phyloP scores from a whole-genome alignment of 2,113 vertebrate species.

The Hucho hucho region DNA sequence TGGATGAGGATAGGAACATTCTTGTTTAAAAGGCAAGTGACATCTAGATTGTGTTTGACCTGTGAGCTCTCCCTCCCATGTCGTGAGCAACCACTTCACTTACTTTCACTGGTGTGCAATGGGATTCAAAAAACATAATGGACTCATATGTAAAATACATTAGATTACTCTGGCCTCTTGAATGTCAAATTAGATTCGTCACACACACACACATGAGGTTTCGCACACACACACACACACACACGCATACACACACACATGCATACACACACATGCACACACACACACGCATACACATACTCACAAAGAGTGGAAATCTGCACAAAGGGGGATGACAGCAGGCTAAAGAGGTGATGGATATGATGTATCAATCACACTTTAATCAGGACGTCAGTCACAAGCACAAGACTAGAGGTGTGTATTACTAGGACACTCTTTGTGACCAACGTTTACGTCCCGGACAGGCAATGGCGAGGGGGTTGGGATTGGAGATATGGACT shows the following conservation, averaged over 20 bases:
- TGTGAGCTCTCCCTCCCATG: conserved; percentile 3
- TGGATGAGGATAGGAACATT: conserved; percentile 55
- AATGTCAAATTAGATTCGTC: conserved; percentile 50
- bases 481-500: not conserved
- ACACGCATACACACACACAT: no score
- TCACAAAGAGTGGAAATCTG: conserved; percentile 35
- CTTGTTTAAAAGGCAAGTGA: conserved; percentile 19
- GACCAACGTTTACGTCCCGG: conserved; percentile 34
- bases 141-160: conserved; percentile 42
- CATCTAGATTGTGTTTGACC: conserved; percentile 45
- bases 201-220: conserved; percentile 11
- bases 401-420: conserved; percentile 24
- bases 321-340: conserved; percentile 55
- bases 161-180: conserved; percentile 33
- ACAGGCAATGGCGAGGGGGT: not conserved
- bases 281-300: no score
- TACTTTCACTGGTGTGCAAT: conserved; percentile 3
- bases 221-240: no score
- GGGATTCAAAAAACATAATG: conserved; percentile 19
- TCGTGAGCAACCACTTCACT: no score
- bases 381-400: conserved; percentile 67
- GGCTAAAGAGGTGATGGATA: conserved; percentile 71
- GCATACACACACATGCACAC: no score
- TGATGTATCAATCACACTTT: conserved; percentile 69
- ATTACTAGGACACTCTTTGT: conserved; percentile 17